Percentiles rank a stretch among this genome's conserved stretches.
Evolutionary conservation across 2,888 invertebrate genomes (phyloP).

Genomic region (Agapostemon virescens): DNA sequence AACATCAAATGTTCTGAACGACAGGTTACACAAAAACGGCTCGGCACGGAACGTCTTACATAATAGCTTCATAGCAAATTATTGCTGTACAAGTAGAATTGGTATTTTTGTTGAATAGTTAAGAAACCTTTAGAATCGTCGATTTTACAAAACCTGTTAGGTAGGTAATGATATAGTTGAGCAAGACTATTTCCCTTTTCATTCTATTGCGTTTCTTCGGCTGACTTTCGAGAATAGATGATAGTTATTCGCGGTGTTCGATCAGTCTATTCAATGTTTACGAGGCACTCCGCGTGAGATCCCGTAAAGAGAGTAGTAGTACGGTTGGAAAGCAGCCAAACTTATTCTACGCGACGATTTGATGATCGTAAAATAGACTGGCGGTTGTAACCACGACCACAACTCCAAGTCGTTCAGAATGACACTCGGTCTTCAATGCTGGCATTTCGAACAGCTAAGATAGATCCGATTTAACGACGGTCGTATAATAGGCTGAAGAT

Average conservation of each 20-base stretch:
- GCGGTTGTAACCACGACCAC: not conserved
- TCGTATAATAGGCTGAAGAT: conserved; percentile 57
- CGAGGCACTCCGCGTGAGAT: conserved; percentile 8
- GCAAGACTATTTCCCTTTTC: not conserved
- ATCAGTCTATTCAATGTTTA: conserved; percentile 21
- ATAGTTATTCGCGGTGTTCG: not conserved
- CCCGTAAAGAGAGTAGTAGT: conserved; percentile 24
- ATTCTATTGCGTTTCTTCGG: not conserved
- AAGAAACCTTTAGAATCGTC: not conserved
- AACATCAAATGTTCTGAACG: no score
- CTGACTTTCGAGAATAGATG: not conserved
- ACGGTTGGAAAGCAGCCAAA: conserved; percentile 10
- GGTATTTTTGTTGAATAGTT: not conserved
- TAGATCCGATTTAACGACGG: conserved; percentile 48
- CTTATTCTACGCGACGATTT: conserved; percentile 32
- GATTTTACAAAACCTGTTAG: not conserved
- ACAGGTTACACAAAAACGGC: no score
- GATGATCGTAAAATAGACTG: conserved; percentile 42
- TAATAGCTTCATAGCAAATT: not conserved
- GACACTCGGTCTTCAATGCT: conserved; percentile 41
- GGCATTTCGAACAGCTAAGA: conserved; percentile 36
- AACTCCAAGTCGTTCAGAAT: conserved; percentile 21
- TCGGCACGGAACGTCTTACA: no score
- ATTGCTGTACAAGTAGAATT: not conserved
- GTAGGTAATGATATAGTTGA: not conserved